A percentile compares a stretch with the other conserved stretches of the same genome.
phyloP scores from a whole-genome alignment of 64 coral and sea anemone species.

The Montipora sp. region DNA sequence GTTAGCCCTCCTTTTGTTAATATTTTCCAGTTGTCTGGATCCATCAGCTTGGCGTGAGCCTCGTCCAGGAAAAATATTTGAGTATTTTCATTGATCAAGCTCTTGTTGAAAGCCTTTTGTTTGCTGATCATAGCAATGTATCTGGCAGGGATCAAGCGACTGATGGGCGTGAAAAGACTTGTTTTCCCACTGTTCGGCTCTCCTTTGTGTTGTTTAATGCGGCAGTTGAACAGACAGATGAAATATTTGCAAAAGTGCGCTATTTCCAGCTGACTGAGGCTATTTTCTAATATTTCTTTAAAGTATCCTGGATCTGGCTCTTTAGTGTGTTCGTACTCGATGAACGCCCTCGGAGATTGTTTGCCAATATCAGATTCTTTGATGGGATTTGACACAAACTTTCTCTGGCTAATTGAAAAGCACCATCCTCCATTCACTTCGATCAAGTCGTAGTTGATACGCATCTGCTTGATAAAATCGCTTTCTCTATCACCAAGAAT shows the following conservation, averaged over 20 bases:
- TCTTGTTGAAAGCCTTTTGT: conserved; percentile 14
- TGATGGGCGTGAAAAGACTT: not conserved
- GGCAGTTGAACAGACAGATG: not conserved
- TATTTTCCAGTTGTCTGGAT: conserved; percentile 43
- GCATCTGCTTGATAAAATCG: not conserved
- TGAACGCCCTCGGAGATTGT: not conserved
- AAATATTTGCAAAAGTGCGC: conserved; percentile 12
- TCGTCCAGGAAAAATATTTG: conserved; percentile 15
- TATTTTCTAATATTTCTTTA: conserved; percentile 20
- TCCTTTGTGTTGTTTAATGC: conserved; percentile 11
- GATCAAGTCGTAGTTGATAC: conserved; percentile 1
- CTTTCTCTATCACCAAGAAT: conserved; percentile 10
- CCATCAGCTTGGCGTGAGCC: not conserved
- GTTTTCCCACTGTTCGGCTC: conserved; percentile 21
- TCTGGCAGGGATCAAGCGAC: not conserved
- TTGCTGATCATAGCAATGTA: conserved; percentile 6
- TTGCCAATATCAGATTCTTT: not conserved
- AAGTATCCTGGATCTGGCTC: conserved; percentile 3
- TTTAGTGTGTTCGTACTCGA: not conserved
- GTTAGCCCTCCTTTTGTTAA: conserved; percentile 25
- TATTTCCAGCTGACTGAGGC: not conserved
- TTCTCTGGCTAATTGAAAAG: not conserved
- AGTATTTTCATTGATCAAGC: not conserved
- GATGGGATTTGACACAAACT: not conserved
- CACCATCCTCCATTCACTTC: conserved; percentile 35